phyloP scores from a whole-genome alignment of 2,888 invertebrate species.

The Homarus gammarus region DNA sequence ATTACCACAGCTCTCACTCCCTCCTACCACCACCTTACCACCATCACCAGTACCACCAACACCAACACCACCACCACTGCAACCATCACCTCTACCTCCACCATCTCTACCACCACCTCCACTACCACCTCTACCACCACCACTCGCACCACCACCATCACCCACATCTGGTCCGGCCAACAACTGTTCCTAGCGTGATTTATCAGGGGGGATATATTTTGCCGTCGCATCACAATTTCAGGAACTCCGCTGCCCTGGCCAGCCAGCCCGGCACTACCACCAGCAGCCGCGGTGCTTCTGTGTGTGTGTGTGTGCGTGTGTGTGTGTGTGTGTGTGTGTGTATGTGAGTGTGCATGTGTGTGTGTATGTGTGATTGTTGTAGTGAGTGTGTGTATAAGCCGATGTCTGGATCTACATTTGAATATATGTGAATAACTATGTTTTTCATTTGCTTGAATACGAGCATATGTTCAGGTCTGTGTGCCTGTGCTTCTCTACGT shows the following conservation, averaged over 20 bases:
- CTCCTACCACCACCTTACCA: background rate
- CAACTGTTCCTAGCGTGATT: constrained; percentile 64
- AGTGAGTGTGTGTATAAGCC: no score
- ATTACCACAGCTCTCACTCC: background rate
- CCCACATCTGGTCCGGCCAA: constrained; percentile 46
- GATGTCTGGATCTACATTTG: background rate
- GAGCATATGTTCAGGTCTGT: background rate
- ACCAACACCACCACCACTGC: background rate
- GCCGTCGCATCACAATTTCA: constrained; percentile 59
- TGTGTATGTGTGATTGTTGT: constrained; percentile 1
- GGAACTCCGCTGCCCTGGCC: constrained; percentile 51
- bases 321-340: constrained; percentile 42
- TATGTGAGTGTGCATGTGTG: constrained; percentile 23
- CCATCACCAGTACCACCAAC: background rate
- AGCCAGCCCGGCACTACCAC: constrained; percentile 19
- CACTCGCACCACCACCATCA: constrained; percentile 33
- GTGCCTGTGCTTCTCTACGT: background rate
- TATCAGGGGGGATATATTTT: constrained; percentile 66
- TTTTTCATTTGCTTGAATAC: constrained; percentile 3
- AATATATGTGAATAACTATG: background rate
- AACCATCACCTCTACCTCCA: background rate
- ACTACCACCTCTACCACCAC: no score
- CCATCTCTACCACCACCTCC: background rate
- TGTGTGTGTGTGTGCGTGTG: constrained; percentile 44
- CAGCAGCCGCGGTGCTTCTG: background rate